Percentiles rank a stretch among this genome's conserved stretches.
phyloP scores from a whole-genome alignment of 2,888 invertebrate species.

The Lepidonotus clava region DNA sequence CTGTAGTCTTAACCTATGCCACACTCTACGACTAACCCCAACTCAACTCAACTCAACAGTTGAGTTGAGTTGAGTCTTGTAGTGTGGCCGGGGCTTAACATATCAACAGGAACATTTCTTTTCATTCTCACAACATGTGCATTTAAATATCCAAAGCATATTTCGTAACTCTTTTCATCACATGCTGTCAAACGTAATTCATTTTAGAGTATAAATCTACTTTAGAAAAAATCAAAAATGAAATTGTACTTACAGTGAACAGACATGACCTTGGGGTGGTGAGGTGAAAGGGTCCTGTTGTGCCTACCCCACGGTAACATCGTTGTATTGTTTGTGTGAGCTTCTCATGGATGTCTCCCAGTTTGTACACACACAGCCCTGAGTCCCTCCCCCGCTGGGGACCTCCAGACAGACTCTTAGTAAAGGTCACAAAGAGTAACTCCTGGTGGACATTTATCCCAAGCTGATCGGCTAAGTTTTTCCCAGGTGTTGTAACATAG shows the following conservation, averaged over 20 bases:
- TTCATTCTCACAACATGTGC: too few relatives aligned
- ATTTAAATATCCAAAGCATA: too few relatives aligned
- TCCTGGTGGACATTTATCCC: background rate
- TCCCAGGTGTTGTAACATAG: background rate
- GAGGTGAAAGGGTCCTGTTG: background rate
- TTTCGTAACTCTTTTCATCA: too few relatives aligned
- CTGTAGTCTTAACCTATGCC: too few relatives aligned
- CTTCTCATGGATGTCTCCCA: background rate
- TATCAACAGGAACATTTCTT: too few relatives aligned
- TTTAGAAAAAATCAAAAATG: too few relatives aligned
- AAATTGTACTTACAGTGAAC: background rate
- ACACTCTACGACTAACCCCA: too few relatives aligned
- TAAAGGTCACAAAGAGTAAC: slow-evolving; percentile 5
- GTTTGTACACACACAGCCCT: background rate
- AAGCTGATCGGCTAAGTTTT: background rate
- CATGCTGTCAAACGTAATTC: too few relatives aligned
- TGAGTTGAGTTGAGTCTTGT: too few relatives aligned
- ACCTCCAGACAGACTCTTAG: background rate
- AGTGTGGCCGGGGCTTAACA: too few relatives aligned
- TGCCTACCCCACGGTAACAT: background rate
- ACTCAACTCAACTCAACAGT: too few relatives aligned
- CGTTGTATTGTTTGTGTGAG: background rate
- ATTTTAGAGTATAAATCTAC: too few relatives aligned
- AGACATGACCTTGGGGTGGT: background rate
- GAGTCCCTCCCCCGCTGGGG: background rate